Evolutionary conservation across 2,113 vertebrate genomes (phyloP), one percentile per base, ranked within the genome.

Genomic region (Lepisosteus osseus): DNA sequence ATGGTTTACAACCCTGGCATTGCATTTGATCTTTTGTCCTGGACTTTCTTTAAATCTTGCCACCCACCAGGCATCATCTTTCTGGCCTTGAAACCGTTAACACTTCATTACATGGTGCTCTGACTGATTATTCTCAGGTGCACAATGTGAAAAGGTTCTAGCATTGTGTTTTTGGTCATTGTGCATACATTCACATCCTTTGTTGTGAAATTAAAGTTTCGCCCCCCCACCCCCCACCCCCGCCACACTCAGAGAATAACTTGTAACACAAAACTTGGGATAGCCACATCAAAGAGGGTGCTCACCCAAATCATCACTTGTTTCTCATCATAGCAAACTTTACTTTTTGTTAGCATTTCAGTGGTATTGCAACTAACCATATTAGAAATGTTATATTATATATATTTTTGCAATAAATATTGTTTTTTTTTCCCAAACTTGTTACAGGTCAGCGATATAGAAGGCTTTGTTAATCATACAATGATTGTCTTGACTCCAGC

Each of bases 21-120:
- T 78, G 80, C 68, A 88, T 90, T 91, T 90, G 86, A 89, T 90
- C 87, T 78, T 89, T 89, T 90, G 86, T 89, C 73, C 84, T 54
- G 0, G 12, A 74, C 70, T 82, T 76, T 82, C 86, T 85, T 88
- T 84, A 64, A 86, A 87, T 86, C 85, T 82, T 83, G 85, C 81
- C 78, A 82, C 82, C 84, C 83, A 83, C 81, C 80, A 81, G 83
- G 86, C 83, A 89, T 88, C 87, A 67, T 87, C 84, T 90, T 90
- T 87, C 86, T 77, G 82, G 68, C 78, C 78, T 77, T 80, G 79
- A 88, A 77, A 81, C 78, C 65, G 78, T 78, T 80, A 83, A 80
- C 85, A 67, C 80, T 29, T 77, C 77, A 56, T 72, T 82, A 1
- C 47, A 51, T 51, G 83, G 86, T 86, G 79, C 71, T 73, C 77